A percentile compares a stretch with the other conserved stretches of the same genome.
Conservation (phyloP, 2,113 vertebrate species). For the Austrofundulus limnaeus region DNA sequence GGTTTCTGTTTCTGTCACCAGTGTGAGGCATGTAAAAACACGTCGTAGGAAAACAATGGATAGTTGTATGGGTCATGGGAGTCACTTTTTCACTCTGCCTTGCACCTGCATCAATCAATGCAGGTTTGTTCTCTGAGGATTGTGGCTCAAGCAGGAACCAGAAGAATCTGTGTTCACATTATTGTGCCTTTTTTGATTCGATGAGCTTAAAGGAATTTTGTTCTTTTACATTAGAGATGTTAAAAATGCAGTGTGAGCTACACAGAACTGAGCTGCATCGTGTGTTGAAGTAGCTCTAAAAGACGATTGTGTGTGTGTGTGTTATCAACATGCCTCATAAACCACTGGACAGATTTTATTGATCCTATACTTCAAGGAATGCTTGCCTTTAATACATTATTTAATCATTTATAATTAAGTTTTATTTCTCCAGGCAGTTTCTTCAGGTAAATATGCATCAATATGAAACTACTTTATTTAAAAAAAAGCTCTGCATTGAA, state of each 20-base stretch:
- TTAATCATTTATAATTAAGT: no score
- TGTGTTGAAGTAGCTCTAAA: not conserved
- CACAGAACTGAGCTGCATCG: not conserved
- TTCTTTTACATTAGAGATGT: not conserved
- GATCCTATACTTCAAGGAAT: no score
- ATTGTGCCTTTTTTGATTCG: conserved; percentile 7
- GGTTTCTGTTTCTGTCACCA: conserved; percentile 33
- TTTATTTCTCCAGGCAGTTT: no score
- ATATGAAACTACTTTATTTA: no score
- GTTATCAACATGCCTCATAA: no score
- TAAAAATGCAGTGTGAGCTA: not conserved
- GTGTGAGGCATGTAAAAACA: conserved; percentile 52
- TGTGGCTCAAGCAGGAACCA: not conserved
- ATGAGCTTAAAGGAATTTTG: not conserved
- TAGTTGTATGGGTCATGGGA: conserved; percentile 19
- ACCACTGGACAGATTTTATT: no score
- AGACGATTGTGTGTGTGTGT: no score
- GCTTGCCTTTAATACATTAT: no score
- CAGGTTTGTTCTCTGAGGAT: not conserved
- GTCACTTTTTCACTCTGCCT: conserved; percentile 33
- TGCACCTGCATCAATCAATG: conserved; percentile 5
- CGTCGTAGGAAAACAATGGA: conserved; percentile 1
- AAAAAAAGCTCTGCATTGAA: no score
- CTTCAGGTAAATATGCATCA: no score
- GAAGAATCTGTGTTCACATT: not conserved